phyloP scores from a whole-genome alignment of 2,797 vertebrate genomes.

The Phaenicophaeus curvirostris region DNA sequence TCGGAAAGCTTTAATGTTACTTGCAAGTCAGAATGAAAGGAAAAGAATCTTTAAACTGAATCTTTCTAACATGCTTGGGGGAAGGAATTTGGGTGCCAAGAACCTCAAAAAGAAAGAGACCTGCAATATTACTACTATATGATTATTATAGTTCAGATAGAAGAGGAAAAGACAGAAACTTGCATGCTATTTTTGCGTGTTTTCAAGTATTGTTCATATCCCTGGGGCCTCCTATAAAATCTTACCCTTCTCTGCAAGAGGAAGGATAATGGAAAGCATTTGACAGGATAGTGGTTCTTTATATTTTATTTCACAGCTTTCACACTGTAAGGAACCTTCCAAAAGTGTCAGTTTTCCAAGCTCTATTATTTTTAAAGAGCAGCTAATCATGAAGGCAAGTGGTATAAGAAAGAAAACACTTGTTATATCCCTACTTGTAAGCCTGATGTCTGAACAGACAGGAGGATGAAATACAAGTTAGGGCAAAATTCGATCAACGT shows the following conservation, averaged over 20 bases:
- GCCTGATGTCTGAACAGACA: not conserved
- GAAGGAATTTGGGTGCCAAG: not conserved
- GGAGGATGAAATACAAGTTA: not conserved
- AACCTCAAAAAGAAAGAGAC: not conserved
- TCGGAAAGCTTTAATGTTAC: not conserved
- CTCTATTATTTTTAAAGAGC: not conserved
- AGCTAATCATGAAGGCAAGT: not conserved
- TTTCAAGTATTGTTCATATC: not conserved
- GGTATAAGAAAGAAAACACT: not conserved
- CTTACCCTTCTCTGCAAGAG: not conserved
- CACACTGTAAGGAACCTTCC: not conserved
- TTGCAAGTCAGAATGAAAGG: slow-evolving; percentile 22
- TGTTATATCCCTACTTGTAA: not conserved
- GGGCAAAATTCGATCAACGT: not conserved
- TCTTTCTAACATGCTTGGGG: not conserved
- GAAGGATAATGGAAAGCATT: not conserved
- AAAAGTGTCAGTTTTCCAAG: not conserved
- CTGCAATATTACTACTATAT: not conserved
- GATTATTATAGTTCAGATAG: not conserved
- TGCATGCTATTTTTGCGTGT: not conserved
- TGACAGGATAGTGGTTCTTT: not conserved
- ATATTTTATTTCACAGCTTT: not conserved
- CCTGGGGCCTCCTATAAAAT: not conserved
- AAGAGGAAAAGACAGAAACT: not conserved
- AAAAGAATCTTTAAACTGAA: not conserved